Evolutionary conservation across 2,797 vertebrate genomes (phyloP).

Genomic region (Mionectes olivaceus): DNA sequence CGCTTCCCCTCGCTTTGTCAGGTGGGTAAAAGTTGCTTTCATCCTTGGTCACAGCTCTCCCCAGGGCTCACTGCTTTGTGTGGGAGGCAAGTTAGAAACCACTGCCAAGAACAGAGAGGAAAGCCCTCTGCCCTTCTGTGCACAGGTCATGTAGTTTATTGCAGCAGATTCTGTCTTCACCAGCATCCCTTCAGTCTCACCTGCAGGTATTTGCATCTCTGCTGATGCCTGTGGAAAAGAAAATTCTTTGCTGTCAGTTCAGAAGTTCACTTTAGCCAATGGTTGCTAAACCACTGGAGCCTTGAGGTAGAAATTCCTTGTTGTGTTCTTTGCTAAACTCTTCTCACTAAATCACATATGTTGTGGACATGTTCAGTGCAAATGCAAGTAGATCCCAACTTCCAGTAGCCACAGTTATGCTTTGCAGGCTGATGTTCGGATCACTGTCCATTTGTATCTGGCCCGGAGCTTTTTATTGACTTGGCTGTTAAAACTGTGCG

Average conservation of each 20-base stretch:
- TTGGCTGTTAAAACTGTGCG: neutral
- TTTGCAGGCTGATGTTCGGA: neutral
- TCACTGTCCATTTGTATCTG: neutral
- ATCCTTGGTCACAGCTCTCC: neutral
- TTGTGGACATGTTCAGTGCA: neutral
- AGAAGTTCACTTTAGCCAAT: neutral
- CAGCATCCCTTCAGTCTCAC: neutral
- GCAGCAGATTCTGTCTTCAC: neutral
- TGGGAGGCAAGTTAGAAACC: neutral
- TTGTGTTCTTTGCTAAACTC: neutral
- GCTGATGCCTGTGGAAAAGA: neutral
- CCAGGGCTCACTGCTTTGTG: neutral
- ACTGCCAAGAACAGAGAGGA: neutral
- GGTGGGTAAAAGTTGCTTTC: conserved; percentile 16
- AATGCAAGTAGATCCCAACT: neutral
- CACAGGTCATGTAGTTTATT: neutral
- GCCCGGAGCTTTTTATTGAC: neutral
- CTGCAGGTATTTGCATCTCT: neutral
- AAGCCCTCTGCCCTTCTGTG: neutral
- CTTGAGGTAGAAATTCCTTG: neutral
- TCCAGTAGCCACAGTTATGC: neutral
- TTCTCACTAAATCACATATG: neutral
- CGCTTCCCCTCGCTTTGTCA: neutral
- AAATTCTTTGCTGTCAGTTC: neutral
- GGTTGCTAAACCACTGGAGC: neutral